phyloP scores from a whole-genome alignment of 2,797 vertebrate species.

The Bradypodion pumilum region DNA sequence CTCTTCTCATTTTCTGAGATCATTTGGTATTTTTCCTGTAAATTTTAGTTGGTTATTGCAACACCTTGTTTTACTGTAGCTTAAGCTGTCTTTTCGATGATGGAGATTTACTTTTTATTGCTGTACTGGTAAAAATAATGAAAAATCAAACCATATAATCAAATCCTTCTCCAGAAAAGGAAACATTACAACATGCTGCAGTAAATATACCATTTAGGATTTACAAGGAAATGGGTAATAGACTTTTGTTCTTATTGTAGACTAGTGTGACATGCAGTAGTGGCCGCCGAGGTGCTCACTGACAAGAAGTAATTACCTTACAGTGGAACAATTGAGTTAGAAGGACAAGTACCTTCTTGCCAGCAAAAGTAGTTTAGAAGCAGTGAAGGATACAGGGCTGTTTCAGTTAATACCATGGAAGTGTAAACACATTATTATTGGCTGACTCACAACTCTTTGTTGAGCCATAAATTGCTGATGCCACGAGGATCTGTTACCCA shows the following conservation, averaged over 20 bases:
- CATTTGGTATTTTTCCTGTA: constrained; percentile 5
- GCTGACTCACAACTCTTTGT: background rate
- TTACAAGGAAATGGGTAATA: constrained; percentile 38
- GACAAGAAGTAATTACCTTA: too few relatives aligned
- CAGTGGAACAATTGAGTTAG: background rate
- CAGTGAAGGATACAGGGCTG: background rate
- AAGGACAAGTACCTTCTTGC: background rate
- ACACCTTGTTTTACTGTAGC: constrained; percentile 6
- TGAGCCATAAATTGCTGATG: background rate
- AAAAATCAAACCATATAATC: constrained; percentile 41
- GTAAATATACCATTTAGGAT: constrained; percentile 36
- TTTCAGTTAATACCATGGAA: background rate
- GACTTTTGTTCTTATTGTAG: background rate
- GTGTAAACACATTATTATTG: background rate
- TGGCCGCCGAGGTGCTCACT: background rate
- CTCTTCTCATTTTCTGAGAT: constrained; percentile 31
- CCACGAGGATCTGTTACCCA: background rate
- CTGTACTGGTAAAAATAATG: constrained; percentile 1
- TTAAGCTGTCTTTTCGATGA: constrained; percentile 39
- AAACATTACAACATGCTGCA: constrained; percentile 40
- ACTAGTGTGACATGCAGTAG: background rate
- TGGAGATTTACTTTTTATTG: constrained; percentile 39
- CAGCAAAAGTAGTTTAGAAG: background rate
- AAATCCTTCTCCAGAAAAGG: constrained; percentile 49
- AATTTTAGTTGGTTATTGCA: background rate